These are phyloP conservation scores for Chondrilla cf. caribensis DNA, from an alignment of 37 sponge, comb jelly and placozoan species.

Conservation along the genomic window DNA sequence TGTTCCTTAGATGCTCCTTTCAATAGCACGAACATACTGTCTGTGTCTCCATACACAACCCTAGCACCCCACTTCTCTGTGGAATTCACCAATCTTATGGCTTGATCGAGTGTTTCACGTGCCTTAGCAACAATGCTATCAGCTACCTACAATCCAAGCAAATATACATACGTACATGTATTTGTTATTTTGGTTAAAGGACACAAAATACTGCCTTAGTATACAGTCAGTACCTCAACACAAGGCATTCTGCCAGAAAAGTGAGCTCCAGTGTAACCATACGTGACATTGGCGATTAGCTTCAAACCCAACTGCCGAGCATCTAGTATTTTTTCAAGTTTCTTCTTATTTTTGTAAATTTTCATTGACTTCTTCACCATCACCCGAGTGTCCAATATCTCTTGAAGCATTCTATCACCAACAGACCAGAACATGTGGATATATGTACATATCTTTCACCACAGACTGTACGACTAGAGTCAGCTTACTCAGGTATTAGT, in stretches of 20 bases:
- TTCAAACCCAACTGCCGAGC: slow-evolving; percentile 91
- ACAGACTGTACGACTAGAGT: neutral
- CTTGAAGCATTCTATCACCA: slow-evolving; percentile 88
- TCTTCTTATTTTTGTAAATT: slow-evolving; percentile 70
- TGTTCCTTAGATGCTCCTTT: slow-evolving; percentile 75
- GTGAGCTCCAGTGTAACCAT: slow-evolving; percentile 95
- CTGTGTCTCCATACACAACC: slow-evolving; percentile 98
- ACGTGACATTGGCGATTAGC: slow-evolving; percentile 94
- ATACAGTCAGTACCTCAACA: slow-evolving; percentile 61
- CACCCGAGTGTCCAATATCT: slow-evolving; percentile 87
- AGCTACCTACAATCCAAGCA: slow-evolving; percentile 38
- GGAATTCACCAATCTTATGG: slow-evolving; percentile 83
- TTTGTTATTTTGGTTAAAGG: too few species aligned
- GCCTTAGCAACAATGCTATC: slow-evolving; percentile 94
- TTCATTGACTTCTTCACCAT: slow-evolving; percentile 97
- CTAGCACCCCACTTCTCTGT: slow-evolving; percentile 79
- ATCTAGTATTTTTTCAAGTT: slow-evolving; percentile 71
- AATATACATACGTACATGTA: slow-evolving; percentile 3
- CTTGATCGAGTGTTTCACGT: slow-evolving; percentile 85
- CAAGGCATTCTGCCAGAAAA: slow-evolving; percentile 99
- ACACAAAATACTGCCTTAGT: too few species aligned
- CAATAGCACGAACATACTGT: slow-evolving; percentile 87
- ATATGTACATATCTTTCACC: neutral
- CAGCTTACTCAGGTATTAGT: slow-evolving; percentile 75
- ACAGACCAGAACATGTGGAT: neutral